phyloP scores from a whole-genome alignment of 2,113 vertebrate species.

The Oreochromis aureus region DNA sequence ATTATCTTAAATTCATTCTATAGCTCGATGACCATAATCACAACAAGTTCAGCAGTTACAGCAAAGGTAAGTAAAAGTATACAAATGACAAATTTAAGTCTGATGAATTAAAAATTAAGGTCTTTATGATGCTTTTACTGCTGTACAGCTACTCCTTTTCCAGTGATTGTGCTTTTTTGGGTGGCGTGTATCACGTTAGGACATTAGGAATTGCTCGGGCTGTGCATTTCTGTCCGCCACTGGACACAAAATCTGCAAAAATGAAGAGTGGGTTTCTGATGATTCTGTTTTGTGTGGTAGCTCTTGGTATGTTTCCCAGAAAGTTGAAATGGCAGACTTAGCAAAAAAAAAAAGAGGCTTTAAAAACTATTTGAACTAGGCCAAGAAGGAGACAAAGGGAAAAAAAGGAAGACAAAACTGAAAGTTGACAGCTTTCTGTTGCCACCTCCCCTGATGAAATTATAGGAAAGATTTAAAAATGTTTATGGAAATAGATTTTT shows the following conservation, averaged over 20 bases:
- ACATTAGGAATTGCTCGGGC: neutral
- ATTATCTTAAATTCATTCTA: neutral
- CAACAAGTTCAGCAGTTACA: neutral
- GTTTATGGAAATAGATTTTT: neutral
- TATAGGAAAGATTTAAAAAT: neutral
- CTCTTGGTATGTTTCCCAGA: neutral
- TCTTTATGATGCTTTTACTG: neutral
- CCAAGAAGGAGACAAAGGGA: neutral
- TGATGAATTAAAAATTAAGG: neutral
- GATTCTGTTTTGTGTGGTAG: neutral
- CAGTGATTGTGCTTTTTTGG: neutral
- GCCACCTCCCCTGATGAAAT: neutral
- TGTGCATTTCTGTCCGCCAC: neutral
- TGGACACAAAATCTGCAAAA: neutral
- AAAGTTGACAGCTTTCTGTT: neutral
- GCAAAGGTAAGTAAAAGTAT: neutral
- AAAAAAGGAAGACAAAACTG: neutral
- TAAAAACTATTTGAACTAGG: neutral
- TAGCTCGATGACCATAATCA: neutral
- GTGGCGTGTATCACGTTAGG: neutral
- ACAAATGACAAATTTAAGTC: neutral
- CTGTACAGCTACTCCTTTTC: neutral
- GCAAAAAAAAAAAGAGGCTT: neutral
- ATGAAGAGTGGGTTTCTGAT: neutral
- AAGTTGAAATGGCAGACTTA: neutral